Percentiles rank a stretch among this genome's conserved stretches.
phyloP scores from a whole-genome alignment of 2,797 vertebrate genomes.

The Oreochromis grahami region DNA sequence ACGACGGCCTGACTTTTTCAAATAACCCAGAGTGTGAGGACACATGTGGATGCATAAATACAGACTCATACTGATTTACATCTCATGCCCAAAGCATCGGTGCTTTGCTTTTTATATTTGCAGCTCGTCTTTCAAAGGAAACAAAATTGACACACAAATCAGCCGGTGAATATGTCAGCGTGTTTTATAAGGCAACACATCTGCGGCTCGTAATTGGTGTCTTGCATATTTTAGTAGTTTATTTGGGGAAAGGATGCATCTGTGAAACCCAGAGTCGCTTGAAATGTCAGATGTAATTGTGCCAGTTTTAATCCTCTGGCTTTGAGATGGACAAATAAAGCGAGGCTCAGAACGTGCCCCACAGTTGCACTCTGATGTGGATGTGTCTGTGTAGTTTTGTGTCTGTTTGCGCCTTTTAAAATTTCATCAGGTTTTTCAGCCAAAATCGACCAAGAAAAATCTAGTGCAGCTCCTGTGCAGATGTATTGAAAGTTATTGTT shows the following conservation, averaged over 20 bases:
- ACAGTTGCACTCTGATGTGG: background rate
- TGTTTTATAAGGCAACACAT: conserved; percentile 55
- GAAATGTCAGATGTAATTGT: conserved; percentile 71
- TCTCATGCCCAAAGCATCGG: background rate
- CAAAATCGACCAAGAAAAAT: background rate
- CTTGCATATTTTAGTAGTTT: conserved; percentile 62
- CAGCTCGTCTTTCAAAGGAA: conserved; percentile 4
- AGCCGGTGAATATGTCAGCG: conserved; percentile 24
- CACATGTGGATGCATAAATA: background rate
- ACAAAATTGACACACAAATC: conserved; percentile 46
- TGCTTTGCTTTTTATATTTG: background rate
- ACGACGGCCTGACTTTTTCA: background rate
- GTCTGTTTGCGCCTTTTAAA: background rate
- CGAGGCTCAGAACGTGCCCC: background rate
- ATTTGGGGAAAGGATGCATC: conserved; percentile 19
- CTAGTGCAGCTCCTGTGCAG: fast-evolving
- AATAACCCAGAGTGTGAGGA: background rate
- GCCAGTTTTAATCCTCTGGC: background rate
- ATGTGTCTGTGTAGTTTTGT: background rate
- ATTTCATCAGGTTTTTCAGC: background rate
- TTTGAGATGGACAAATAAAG: background rate
- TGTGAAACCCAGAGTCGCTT: conserved; percentile 13
- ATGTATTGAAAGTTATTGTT: too few species aligned
- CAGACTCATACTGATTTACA: conserved; percentile 6
- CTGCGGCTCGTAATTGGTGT: conserved; percentile 67